Evolutionary conservation across 2,797 vertebrate genomes (phyloP), one percentile per base, ranked within the genome.

Genomic region (Megalops cyprinoides): DNA sequence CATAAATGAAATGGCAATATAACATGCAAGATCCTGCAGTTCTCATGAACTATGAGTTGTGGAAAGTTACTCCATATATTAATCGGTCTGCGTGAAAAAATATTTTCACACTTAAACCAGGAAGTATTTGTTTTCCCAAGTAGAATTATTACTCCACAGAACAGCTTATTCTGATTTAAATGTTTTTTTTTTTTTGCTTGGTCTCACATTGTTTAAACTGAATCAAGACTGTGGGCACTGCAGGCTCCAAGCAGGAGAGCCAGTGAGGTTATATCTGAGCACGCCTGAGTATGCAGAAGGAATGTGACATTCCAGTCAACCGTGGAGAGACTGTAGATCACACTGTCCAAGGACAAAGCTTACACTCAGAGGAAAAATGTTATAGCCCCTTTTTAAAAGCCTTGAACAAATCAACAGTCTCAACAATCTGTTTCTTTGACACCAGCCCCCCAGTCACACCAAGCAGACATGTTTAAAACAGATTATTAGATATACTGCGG

Each of bases 371-470:
- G 87, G n/a, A 90, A 91, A 89, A 85, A 90, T 88, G 92, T 93
- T 93, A 91, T 88, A 91, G 86, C 86, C 86, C 84, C 87, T 80
- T 91, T 10, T 91, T 90, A 87, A 90, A 90, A 87, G 89, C 89
- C 89, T 90, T 90, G 91, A 91, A 93, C 93, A 93, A 94, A 94
- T 92, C 91, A 93, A 87, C n/a, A 82, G 87, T 86, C 49, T 74
- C n/a, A n/a, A 88, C 91, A 88, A 84, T 88, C 65, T 80, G 88
- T 79, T 74, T 82, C 81, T 78, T 18, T 60, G 39, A 87, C 78
- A 81, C 85, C 86, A 85, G 85, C 79, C 25, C 55, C 81, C 87
- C 89, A 84, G 81, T 73, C 78, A 83, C n/a, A 88, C 85, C 87
- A 88, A 88, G 92, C 86, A 88, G 84, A 88, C 82, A 87, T 85